Conservation (phyloP, 2,888 invertebrate species). For the Amphiduros pacificus region DNA sequence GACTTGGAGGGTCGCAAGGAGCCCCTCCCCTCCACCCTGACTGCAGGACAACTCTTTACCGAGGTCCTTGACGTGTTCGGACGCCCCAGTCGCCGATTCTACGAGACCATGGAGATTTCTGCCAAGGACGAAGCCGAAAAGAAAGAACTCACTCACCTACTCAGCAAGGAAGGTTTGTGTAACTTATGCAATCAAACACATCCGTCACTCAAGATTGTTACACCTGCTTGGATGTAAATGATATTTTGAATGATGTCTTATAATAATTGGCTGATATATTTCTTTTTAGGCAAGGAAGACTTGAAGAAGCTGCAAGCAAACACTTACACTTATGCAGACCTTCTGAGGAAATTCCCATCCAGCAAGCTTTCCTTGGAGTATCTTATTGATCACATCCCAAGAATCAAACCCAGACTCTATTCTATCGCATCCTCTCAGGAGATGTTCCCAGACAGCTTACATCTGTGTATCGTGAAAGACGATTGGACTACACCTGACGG, state of each 20-base stretch:
- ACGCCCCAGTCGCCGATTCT: slow-evolving; percentile 29
- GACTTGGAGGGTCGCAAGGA: slow-evolving; percentile 32
- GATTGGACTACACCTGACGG: slow-evolving; percentile 29
- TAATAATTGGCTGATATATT: no score
- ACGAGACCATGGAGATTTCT: slow-evolving; percentile 30
- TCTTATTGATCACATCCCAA: slow-evolving; percentile 31
- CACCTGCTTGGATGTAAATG: no score
- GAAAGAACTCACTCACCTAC: slow-evolving; percentile 25
- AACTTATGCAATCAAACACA: no score
- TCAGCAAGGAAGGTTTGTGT: slow-evolving; percentile 31
- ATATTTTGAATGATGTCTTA: no score
- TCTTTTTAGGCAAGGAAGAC: slow-evolving; percentile 15
- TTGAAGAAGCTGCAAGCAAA: slow-evolving; percentile 24
- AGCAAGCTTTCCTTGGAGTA: slow-evolving; percentile 28
- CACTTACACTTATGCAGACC: slow-evolving; percentile 31
- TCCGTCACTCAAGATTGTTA: no score
- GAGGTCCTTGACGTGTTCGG: slow-evolving; percentile 32
- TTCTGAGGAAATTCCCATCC: slow-evolving; percentile 28
- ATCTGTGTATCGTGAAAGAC: slow-evolving; percentile 34
- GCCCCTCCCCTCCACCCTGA: slow-evolving; percentile 24
- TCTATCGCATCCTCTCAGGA: slow-evolving; percentile 31
- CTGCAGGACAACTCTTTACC: slow-evolving; percentile 26
- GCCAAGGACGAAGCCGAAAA: slow-evolving; percentile 25
- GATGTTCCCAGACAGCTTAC: slow-evolving; percentile 30
- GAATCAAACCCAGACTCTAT: slow-evolving; percentile 33